Conservation (phyloP, 2,888 invertebrate species). For the Stenoptilia bipunctidactyla region DNA sequence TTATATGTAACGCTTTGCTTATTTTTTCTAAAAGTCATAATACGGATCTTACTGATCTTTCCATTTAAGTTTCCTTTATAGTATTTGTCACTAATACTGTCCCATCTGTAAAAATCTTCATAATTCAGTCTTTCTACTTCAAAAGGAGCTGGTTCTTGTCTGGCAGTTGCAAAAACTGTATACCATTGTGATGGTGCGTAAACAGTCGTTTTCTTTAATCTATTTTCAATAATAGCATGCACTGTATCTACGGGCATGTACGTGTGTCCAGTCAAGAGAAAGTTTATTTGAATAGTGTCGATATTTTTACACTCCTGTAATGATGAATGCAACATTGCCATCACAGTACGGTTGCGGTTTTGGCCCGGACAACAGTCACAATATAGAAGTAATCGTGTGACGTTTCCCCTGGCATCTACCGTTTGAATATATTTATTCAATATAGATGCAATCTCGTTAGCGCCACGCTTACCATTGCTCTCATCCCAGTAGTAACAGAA, state of each 20-base stretch:
- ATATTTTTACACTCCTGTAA: slow-evolving; percentile 14
- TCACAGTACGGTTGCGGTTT: not conserved
- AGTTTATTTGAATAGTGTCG: slow-evolving; percentile 18
- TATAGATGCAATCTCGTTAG: not conserved
- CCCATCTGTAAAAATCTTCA: not conserved
- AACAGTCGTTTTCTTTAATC: slow-evolving; percentile 18
- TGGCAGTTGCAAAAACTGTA: not conserved
- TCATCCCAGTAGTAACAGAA: slow-evolving; percentile 5
- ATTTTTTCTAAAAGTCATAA: not conserved
- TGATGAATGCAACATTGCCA: not conserved
- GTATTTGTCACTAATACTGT: not conserved
- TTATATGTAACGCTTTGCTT: too few relatives aligned
- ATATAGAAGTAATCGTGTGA: not conserved
- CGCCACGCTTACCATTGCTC: not conserved
- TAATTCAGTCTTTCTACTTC: not conserved
- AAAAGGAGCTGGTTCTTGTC: not conserved
- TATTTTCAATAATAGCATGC: slow-evolving; percentile 22
- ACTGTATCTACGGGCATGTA: slow-evolving; percentile 28
- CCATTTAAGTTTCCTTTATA: too few relatives aligned
- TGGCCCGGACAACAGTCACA: not conserved
- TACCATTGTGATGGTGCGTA: slow-evolving; percentile 21
- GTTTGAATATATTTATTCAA: not conserved
- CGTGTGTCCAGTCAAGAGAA: slow-evolving; percentile 24
- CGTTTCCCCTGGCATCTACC: not conserved
- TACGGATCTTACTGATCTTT: not conserved